Evolutionary conservation across 2,888 invertebrate species (phyloP).

Genomic region (Tetragonisca angustula): DNA sequence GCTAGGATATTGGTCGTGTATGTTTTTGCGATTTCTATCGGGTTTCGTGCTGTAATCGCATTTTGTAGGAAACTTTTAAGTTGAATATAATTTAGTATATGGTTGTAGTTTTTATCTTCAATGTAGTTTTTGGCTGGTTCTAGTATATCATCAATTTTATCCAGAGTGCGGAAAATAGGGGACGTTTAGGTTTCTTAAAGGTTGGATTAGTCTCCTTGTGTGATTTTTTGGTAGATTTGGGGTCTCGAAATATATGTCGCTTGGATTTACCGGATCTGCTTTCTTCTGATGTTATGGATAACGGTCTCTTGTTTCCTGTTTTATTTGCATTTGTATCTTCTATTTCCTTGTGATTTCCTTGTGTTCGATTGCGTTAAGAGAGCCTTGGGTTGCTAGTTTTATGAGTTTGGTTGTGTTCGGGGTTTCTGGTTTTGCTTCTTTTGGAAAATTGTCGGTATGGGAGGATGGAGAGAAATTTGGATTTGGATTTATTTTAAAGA

Average conservation of each 20-base stretch:
- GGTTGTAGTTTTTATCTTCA: no score
- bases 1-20: neutral
- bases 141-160: no score
- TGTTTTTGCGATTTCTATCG: neutral
- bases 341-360: neutral
- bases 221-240: neutral
- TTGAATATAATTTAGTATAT: neutral
- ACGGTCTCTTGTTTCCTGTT: neutral
- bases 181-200: neutral
- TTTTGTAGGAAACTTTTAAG: constrained; percentile 10
- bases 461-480: neutral
- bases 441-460: neutral
- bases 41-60: neutral
- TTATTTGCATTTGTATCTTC: neutral
- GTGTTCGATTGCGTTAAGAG: neutral
- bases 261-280: neutral
- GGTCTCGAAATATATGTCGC: neutral
- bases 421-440: neutral
- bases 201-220: neutral
- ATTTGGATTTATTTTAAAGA: neutral
- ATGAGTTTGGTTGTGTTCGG: neutral
- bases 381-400: neutral
- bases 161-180: no score
- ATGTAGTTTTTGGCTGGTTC: no score
- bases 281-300: constrained; percentile 8